These are phyloP conservation scores for Xanthia togata DNA, from an alignment of 2,888 invertebrate genomes.

Conservation along the genomic window DNA sequence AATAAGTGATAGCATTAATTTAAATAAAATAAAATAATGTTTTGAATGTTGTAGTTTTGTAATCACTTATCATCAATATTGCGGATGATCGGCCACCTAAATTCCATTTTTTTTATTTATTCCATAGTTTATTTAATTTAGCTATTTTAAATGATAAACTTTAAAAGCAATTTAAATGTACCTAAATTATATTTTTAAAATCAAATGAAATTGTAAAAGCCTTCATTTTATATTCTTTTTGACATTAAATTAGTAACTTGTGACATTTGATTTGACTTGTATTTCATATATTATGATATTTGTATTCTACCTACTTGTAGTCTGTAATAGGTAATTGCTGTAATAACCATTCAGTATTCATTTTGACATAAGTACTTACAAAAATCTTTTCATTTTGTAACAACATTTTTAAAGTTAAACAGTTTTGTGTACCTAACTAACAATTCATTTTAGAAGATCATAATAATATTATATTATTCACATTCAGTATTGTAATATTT, in stretches of 20 bases:
- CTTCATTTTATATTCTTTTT: not conserved
- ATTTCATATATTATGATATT: not conserved
- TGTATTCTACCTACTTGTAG: not conserved
- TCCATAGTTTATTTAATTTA: not conserved
- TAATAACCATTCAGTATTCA: not conserved
- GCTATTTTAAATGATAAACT: not conserved
- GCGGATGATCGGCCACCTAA: too few relatives aligned
- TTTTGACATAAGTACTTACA: too few relatives aligned
- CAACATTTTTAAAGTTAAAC: not conserved
- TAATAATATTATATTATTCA: not conserved
- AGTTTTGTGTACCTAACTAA: not conserved
- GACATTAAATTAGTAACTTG: not conserved
- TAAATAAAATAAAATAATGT: not conserved
- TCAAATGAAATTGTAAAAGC: not conserved
- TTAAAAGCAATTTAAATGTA: not conserved
- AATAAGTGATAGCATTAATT: not conserved
- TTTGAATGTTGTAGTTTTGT: too few relatives aligned
- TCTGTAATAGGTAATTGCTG: not conserved
- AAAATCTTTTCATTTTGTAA: not conserved
- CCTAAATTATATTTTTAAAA: not conserved
- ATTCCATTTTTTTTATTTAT: too few relatives aligned
- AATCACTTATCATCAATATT: not conserved
- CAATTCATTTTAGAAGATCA: not conserved
- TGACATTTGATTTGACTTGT: not conserved
- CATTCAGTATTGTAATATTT: not conserved